Percentiles rank a stretch among this genome's conserved stretches.
Conservation (phyloP, 2,888 invertebrate genomes). For the Epinotia demarniana region DNA sequence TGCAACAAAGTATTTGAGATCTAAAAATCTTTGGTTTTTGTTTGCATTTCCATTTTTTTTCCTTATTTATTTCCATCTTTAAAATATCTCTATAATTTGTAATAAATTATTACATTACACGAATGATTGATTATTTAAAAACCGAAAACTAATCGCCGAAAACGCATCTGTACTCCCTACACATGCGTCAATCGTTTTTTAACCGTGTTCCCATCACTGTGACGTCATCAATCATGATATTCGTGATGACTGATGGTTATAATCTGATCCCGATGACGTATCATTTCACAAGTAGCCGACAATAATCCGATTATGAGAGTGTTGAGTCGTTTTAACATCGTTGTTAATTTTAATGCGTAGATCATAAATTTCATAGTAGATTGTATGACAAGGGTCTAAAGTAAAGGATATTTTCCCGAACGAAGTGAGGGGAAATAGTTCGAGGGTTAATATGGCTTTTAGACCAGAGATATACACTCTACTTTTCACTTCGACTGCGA, state of each 20-base stretch:
- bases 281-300: constrained; percentile 5
- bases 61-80: too few relatives aligned
- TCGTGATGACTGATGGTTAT: constrained; percentile 24
- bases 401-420: too few relatives aligned
- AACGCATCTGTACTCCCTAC: constrained; percentile 35
- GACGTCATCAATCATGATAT: constrained; percentile 36
- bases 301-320: neutral
- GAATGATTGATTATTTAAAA: constrained; percentile 25
- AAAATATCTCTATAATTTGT: neutral
- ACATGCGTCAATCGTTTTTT: constrained; percentile 34
- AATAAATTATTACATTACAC: neutral
- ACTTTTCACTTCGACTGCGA: too few relatives aligned
- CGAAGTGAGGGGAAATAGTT: too few relatives aligned
- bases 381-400: too few relatives aligned
- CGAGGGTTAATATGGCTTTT: too few relatives aligned
- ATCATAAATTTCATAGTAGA: neutral
- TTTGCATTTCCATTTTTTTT: too few relatives aligned
- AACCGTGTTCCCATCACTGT: constrained; percentile 28
- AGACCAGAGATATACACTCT: too few relatives aligned
- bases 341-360: neutral
- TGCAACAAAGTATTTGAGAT: neutral
- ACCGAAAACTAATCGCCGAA: constrained; percentile 23
- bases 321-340: too few relatives aligned
- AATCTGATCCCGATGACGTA: constrained; percentile 28
- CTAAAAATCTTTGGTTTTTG: neutral